Percentiles rank a stretch among this genome's conserved stretches.
Conservation (phyloP, 2,113 vertebrate species). For the Aptenodytes patagonicus region DNA sequence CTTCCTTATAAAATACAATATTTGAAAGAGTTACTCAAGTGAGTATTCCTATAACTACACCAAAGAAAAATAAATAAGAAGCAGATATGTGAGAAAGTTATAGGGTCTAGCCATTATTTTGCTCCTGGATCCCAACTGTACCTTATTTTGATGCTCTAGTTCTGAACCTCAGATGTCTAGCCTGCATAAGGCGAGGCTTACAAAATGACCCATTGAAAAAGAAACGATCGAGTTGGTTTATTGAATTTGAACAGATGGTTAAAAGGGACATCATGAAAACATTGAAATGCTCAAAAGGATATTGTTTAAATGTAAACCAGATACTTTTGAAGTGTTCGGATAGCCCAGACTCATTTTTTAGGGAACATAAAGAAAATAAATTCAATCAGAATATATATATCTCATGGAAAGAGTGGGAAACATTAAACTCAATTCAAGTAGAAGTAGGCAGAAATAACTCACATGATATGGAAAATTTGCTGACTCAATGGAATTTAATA, state of each 20-base stretch:
- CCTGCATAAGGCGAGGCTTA: not conserved
- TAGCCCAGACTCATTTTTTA: not conserved
- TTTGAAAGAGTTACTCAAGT: not conserved
- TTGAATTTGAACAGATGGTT: not conserved
- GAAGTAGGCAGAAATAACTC: not conserved
- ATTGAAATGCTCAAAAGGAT: not conserved
- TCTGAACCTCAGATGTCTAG: not conserved
- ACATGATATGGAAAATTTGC: not conserved
- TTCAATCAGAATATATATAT: not conserved
- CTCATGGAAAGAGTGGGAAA: not conserved
- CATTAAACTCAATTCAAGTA: not conserved
- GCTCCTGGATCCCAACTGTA: not conserved
- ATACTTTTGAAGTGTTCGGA: not conserved
- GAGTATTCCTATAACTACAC: not conserved
- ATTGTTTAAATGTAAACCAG: slow-evolving; percentile 5
- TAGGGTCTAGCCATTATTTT: not conserved
- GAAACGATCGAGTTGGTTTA: not conserved
- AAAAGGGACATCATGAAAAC: not conserved
- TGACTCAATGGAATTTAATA: not conserved
- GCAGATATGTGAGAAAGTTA: not conserved
- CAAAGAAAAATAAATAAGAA: not conserved
- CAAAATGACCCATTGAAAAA: not conserved
- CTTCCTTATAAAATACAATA: not conserved
- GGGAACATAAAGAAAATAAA: not conserved
- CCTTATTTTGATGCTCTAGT: not conserved